phyloP scores from a whole-genome alignment of 2,888 invertebrate species.

The Conistra vaccinii region DNA sequence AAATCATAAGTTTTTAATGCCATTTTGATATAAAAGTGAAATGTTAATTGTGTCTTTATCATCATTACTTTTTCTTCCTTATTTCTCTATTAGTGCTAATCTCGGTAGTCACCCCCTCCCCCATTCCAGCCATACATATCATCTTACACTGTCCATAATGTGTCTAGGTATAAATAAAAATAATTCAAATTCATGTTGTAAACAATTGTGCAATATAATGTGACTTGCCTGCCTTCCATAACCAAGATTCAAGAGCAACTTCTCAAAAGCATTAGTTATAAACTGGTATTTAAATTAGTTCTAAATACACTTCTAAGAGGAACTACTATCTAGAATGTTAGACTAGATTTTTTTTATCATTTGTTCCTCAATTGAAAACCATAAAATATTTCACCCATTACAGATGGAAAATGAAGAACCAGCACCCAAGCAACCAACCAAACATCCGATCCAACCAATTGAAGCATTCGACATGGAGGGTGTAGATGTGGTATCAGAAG shows the following conservation, averaged over 20 bases:
- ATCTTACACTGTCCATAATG: too few relatives aligned
- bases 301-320: background rate
- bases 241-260: background rate
- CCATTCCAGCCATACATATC: too few relatives aligned
- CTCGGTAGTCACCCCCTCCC: too few relatives aligned
- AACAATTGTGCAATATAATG: background rate
- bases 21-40: background rate
- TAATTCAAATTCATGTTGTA: background rate
- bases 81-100: too few relatives aligned
- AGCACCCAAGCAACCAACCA: conserved; percentile 61
- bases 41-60: too few relatives aligned
- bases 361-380: background rate
- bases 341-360: background rate
- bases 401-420: conserved; percentile 81
- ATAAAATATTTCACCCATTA: conserved; percentile 7
- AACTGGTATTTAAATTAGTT: background rate
- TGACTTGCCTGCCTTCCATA: background rate
- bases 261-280: background rate
- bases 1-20: background rate
- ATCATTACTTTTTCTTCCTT: too few relatives aligned
- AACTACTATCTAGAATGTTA: background rate
- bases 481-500: conserved; percentile 71
- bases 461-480: conserved; percentile 74
- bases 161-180: background rate
- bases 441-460: conserved; percentile 57